Conservation (phyloP, 2,113 vertebrate genomes). For the Takifugu bimaculatus region DNA sequence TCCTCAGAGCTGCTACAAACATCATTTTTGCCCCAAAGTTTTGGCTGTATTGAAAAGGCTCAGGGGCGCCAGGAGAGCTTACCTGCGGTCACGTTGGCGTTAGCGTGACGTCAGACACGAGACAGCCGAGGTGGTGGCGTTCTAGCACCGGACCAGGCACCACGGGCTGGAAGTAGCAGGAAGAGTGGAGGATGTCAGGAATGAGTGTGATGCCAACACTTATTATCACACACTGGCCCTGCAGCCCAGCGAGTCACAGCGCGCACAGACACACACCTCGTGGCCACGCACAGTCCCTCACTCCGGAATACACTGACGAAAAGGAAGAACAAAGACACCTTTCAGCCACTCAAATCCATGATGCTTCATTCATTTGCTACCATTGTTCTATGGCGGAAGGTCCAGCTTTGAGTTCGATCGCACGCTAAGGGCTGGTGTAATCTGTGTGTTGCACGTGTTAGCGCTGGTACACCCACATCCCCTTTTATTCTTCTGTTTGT, state of each 20-base stretch:
- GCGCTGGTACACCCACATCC: neutral
- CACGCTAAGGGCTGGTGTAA: too few species aligned
- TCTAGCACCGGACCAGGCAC: constrained; percentile 15
- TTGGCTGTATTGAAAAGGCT: too few species aligned
- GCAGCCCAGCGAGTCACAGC: constrained; percentile 12
- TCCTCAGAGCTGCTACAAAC: neutral
- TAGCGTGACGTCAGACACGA: neutral
- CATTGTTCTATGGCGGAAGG: neutral
- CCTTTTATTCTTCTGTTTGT: constrained; percentile 23
- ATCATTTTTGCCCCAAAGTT: too few species aligned
- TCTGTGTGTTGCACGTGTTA: too few species aligned
- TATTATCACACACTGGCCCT: constrained; percentile 44
- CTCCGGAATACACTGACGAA: neutral
- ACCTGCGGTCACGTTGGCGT: neutral
- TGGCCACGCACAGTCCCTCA: constrained; percentile 1
- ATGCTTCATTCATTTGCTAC: too few species aligned
- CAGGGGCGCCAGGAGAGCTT: neutral
- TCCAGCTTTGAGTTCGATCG: neutral
- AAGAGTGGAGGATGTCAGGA: constrained; percentile 24
- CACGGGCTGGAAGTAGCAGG: constrained; percentile 14
- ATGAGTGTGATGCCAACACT: constrained; percentile 42
- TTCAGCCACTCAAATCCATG: too few species aligned
- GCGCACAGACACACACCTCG: constrained; percentile 11
- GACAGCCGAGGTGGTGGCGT: neutral
- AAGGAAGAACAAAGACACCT: neutral